Evolutionary conservation across 2,797 vertebrate genomes (phyloP).

Genomic region (Tragopan temminckii): DNA sequence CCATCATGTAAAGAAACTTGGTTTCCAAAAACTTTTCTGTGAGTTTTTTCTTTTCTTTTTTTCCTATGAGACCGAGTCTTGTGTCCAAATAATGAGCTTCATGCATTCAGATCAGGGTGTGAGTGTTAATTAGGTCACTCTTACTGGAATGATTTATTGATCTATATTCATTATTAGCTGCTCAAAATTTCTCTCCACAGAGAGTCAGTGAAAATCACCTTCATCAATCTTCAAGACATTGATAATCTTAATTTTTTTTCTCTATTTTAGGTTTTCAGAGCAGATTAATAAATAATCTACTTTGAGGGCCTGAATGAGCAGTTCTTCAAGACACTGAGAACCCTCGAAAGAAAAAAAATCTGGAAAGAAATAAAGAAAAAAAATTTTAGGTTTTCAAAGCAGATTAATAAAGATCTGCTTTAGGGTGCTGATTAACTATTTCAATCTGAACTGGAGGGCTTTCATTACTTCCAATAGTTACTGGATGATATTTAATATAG

Average conservation of each 20-base stretch:
- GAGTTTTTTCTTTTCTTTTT: not conserved
- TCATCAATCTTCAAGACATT: conserved; percentile 39
- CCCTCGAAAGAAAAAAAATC: not conserved
- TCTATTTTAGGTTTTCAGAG: conserved; percentile 23
- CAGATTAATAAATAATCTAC: conserved; percentile 41
- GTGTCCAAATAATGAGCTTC: conserved; percentile 12
- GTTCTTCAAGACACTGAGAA: conserved; percentile 14
- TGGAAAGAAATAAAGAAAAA: no score
- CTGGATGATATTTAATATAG: not conserved
- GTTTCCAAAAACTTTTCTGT: not conserved
- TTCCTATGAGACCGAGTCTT: not conserved
- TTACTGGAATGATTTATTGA: conserved; percentile 66
- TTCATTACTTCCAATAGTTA: not conserved
- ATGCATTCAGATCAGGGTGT: conserved; percentile 15
- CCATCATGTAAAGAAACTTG: not conserved
- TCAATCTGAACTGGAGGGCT: not conserved
- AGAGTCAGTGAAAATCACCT: conserved; percentile 35
- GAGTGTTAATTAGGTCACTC: conserved; percentile 60
- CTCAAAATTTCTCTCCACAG: not conserved
- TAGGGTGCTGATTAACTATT: conserved; percentile 20
- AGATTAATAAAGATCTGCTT: conserved; percentile 17
- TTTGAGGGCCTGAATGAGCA: not conserved
- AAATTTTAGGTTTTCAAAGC: conserved; percentile 34
- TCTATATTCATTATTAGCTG: conserved; percentile 14
- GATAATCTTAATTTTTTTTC: conserved; percentile 36